Base-by-base conservation (phyloP, 2,888 invertebrate species). In the Stenoptilia bipunctidactyla region DNA sequence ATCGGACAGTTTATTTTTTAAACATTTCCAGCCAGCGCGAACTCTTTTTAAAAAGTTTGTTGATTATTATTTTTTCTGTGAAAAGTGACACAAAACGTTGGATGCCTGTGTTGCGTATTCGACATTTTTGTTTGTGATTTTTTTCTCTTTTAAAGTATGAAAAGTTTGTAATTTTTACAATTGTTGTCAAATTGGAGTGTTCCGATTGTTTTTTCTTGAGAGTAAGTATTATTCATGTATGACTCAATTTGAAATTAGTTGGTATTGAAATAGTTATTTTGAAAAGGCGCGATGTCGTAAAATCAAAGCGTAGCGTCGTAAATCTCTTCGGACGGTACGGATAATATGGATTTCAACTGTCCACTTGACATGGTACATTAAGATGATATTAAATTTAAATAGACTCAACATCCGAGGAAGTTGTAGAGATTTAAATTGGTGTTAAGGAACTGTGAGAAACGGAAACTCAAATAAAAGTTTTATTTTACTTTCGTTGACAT, bases 221-320 rank as follows among this genome's bases (percentile, higher is more conserved):
- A 30, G 30, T 30, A 10, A 30, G 30, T 30, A 30, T 30, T n/a
- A 8, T 30, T n/a, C n/a, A 3, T 30, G 3, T 27, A 8, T 10
- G 25, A 6, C 25, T 37, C 40, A 50, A 56, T 61, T 51, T 52
- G 61, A 61, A 61, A 66, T 66, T 67, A 60, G 52, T 41, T 42
- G 42, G 57, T 58, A 64, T 67, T 66, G 58, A 65, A 56, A 56
- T 49, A 55, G 52, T 53, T 52, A 45, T 53, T 53, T 55, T 57
- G 53, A 56, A 67, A 61, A 65, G 61, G 54, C 57, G 56, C 54
- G 49, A 54, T 56, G 60, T 67, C 53, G 55, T 63, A 56, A 68
- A 70, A 73, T 77, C 68, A 74, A 72, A 75, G 67, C 73, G 75
- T 77, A 53, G 61, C 70, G 65, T 64, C 62, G 66, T 79, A 77